Conservation (phyloP, 2,888 invertebrate genomes). For the Phrixothrix hirtus region DNA sequence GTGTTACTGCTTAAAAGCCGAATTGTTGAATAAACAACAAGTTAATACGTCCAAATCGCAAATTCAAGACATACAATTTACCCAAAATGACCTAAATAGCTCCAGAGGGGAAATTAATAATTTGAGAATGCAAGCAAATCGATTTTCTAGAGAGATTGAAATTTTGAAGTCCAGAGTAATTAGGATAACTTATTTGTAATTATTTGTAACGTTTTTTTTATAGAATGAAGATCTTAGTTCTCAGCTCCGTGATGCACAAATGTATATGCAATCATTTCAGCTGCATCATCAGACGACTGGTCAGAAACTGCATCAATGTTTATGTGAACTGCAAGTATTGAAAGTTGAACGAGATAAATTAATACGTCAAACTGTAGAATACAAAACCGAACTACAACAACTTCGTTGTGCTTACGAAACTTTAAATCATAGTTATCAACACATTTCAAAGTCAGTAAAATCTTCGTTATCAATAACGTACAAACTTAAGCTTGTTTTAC, state of each 20-base stretch:
- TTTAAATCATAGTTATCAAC: conserved; percentile 43
- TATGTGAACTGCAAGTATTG: conserved; percentile 39
- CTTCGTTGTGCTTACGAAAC: conserved; percentile 40
- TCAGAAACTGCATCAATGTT: conserved; percentile 44
- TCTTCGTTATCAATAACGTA: conserved; percentile 48
- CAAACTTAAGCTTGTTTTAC: no score
- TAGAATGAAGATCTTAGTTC: conserved; percentile 10
- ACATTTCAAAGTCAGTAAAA: conserved; percentile 42
- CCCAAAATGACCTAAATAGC: neutral
- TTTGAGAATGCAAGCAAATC: conserved; percentile 46
- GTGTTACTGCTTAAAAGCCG: conserved; percentile 34
- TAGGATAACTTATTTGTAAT: neutral
- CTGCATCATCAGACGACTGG: neutral
- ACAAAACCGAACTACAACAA: conserved; percentile 43
- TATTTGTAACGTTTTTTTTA: neutral
- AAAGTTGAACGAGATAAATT: conserved; percentile 46
- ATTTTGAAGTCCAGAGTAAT: neutral
- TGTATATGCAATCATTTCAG: neutral
- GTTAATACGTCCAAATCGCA: neutral
- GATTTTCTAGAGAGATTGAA: no score
- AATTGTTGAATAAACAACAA: conserved; percentile 35
- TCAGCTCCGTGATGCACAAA: neutral
- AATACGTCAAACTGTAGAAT: conserved; percentile 43
- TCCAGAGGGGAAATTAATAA: conserved; percentile 45
- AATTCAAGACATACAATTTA: conserved; percentile 11